Percentiles rank a stretch among this genome's conserved stretches.
Evolutionary conservation across 2,797 vertebrate species (phyloP).

Genomic region (Lithobates sylvaticus): DNA sequence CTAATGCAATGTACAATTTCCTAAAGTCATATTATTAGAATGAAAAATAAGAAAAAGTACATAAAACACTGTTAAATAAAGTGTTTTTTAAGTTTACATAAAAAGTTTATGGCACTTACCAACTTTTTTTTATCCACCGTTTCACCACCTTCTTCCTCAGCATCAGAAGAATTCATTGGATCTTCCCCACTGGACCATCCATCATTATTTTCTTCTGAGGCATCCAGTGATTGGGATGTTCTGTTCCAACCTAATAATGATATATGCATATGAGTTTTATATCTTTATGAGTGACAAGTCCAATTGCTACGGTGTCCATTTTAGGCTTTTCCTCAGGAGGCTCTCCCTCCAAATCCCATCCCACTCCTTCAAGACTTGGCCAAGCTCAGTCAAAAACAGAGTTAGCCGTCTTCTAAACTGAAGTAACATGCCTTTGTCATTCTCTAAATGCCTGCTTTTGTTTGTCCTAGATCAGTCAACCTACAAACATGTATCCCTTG

Average conservation of each 20-base stretch:
- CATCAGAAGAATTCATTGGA: conserved; percentile 90
- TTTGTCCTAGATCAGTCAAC: too few relatives aligned
- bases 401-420: too few relatives aligned
- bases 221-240: conserved; percentile 85
- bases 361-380: too few relatives aligned
- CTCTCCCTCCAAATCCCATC: too few relatives aligned
- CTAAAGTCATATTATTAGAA: too few relatives aligned
- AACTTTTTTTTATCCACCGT: conserved; percentile 81
- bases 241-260: conserved; percentile 89
- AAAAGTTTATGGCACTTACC: conserved; percentile 74
- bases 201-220: conserved; percentile 88
- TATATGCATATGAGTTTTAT: neutral
- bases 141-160: conserved; percentile 84
- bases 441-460: too few relatives aligned
- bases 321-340: neutral
- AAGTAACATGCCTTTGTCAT: too few relatives aligned
- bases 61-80: neutral
- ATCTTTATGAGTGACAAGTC: neutral
- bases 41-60: neutral
- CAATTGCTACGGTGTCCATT: neutral
- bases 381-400: too few relatives aligned
- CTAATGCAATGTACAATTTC: too few relatives aligned
- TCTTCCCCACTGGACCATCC: conserved; percentile 95
- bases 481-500: too few relatives aligned
- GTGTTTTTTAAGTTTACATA: too few relatives aligned